These are phyloP conservation scores for Lasioglossum oenotherae DNA, from an alignment of 2,888 invertebrate species.

Conservation along the genomic window DNA sequence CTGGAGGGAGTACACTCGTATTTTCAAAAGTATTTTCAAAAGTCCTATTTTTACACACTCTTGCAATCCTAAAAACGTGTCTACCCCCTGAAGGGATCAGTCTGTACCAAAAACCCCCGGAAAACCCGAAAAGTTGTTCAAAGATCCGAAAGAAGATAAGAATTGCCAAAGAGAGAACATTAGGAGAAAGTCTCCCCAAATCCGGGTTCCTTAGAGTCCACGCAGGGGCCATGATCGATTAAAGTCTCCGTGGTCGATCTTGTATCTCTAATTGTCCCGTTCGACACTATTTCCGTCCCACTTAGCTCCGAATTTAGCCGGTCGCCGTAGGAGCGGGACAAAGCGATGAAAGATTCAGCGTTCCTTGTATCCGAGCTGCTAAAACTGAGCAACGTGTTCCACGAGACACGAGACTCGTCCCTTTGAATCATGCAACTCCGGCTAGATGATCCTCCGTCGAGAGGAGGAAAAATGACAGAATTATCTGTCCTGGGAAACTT, in stretches of 20 bases:
- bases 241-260: not conserved
- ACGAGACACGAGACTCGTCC: not conserved
- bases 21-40: too few species aligned
- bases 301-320: not conserved
- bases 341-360: constrained; percentile 19
- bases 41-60: too few species aligned
- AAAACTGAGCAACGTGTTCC: not conserved
- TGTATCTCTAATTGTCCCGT: constrained; percentile 11
- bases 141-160: not conserved
- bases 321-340: not conserved
- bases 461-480: constrained; percentile 25
- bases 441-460: not conserved
- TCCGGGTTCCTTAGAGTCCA: not conserved
- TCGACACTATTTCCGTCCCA: not conserved
- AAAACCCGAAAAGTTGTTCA: not conserved
- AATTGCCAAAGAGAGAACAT: not conserved
- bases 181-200: not conserved
- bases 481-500: constrained; percentile 4
- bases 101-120: not conserved
- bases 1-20: too few species aligned
- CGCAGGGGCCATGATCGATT: not conserved
- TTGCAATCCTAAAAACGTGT: too few species aligned
- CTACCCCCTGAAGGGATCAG: too few species aligned
- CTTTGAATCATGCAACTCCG: constrained; percentile 13
- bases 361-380: not conserved